A percentile compares a stretch with the other conserved stretches of the same genome.
Conservation (phyloP, 2,888 invertebrate species). For the Scelioninae gen. 1 region DNA sequence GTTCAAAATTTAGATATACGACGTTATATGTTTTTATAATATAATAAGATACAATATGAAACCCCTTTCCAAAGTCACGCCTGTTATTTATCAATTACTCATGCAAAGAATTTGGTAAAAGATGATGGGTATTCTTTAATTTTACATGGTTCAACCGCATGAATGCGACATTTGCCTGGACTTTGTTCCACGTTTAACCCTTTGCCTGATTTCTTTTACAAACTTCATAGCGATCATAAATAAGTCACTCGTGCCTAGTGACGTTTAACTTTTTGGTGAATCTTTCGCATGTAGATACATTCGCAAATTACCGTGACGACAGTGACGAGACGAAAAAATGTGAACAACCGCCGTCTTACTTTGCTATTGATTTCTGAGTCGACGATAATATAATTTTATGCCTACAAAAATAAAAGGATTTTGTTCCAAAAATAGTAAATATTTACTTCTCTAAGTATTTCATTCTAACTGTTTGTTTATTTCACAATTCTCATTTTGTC, state of each 20-base stretch:
- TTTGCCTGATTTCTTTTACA: conserved; percentile 69
- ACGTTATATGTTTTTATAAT: conserved; percentile 23
- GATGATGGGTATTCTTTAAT: conserved; percentile 59
- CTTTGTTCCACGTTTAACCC: conserved; percentile 78
- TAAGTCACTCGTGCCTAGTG: conserved; percentile 67
- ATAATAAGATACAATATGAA: conserved; percentile 14
- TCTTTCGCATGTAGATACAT: conserved; percentile 73
- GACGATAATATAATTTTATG: neutral
- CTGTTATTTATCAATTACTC: conserved; percentile 58
- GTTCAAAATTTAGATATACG: neutral
- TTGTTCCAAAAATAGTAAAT: no score
- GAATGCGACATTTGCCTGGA: conserved; percentile 73
- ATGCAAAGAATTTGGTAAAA: conserved; percentile 49
- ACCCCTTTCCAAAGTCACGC: conserved; percentile 20
- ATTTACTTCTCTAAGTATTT: no score
- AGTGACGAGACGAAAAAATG: conserved; percentile 63
- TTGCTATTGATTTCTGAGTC: conserved; percentile 49
- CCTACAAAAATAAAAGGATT: no score
- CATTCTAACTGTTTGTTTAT: no score
- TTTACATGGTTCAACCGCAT: conserved; percentile 72
- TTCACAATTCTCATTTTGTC: no score
- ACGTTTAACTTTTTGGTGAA: conserved; percentile 53
- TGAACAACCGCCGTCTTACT: conserved; percentile 16
- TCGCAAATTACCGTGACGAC: conserved; percentile 77
- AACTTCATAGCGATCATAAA: conserved; percentile 63